Base-by-base conservation (phyloP, 2,113 vertebrate genomes). In the Toxotes chatareus region DNA sequence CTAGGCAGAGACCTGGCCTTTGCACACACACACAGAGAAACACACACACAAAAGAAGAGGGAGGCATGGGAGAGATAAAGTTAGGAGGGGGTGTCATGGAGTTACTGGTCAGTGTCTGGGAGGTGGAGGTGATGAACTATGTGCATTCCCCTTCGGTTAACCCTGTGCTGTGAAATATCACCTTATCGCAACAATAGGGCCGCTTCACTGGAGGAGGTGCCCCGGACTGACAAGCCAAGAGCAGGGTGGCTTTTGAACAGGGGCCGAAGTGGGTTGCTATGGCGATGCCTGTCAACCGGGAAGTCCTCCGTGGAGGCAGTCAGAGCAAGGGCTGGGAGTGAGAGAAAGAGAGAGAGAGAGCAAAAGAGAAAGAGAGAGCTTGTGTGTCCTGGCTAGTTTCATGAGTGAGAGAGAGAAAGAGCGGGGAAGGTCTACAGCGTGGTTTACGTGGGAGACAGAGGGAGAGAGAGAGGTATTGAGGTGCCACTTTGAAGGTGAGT, bases 91-190 rank as follows among this genome's bases (percentile, higher is more conserved):
- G 61, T 80, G 64, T 86, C 42, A 73, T 69, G 75, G 76, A 81
- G 72, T 87, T 79, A 62, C 16, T 86, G 71, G 67, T 61, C 80
- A 86, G 77, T 69, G 63, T 87, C 84, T 77, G 73, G 79, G 84
- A 79, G 75, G 66, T 88, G 76, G 81, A 90, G 83, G 88, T 91
- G 86, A 93, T 89, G 69, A 86, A 91, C 86, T 90, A 67, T 91
- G 93, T 88, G 76, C 81, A 11, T 92, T 93, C 88, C 80, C 86
- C 84, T 91, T 89, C 81, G 79, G 85, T 93, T 93, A 94, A 94
- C 90, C 91, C 86, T 78, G 62, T 21, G 27, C 84, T 88, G 92
- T 93, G 92, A 95, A 94, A 94, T 94, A 95, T 94, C 93, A 94
- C 93, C 93, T 92, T 86, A 92, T 92, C 91, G 76, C 94, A 91